A percentile compares a stretch with the other conserved stretches of the same genome.
Conservation (phyloP, 2,888 invertebrate species). For the Arrhopalites spinosus region DNA sequence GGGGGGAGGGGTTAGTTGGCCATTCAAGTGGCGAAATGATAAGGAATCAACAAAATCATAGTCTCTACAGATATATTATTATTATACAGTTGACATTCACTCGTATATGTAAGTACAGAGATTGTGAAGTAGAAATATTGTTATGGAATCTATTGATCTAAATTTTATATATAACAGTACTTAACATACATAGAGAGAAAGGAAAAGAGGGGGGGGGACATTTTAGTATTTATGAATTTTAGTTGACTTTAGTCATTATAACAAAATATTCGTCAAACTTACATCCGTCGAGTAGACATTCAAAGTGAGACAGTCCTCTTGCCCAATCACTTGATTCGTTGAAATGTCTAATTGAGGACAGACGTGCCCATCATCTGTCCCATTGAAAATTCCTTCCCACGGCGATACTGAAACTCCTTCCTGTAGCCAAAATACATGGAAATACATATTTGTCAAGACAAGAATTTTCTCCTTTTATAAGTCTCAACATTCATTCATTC, state of each 20-base stretch:
- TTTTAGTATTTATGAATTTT: background rate
- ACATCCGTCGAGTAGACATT: conserved; percentile 54
- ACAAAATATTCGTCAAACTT: background rate
- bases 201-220: background rate
- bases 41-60: conserved; percentile 6
- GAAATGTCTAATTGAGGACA: conserved; percentile 56
- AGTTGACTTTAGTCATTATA: background rate
- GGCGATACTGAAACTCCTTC: conserved; percentile 53
- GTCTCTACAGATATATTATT: background rate
- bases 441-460: no score
- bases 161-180: background rate
- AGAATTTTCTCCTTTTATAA: no score
- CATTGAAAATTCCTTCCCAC: conserved; percentile 56
- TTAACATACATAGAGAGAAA: no score
- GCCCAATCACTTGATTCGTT: conserved; percentile 55
- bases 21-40: no score
- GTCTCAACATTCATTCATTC: no score
- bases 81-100: no score
- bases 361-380: conserved; percentile 54
- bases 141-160: background rate
- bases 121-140: background rate
- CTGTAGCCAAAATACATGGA: conserved; percentile 36
- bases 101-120: background rate
- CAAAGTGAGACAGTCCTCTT: conserved; percentile 56
- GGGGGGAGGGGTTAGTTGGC: no score